Evolutionary conservation across 2,888 invertebrate genomes (phyloP).

Genomic region (Microctonus brassicae): DNA sequence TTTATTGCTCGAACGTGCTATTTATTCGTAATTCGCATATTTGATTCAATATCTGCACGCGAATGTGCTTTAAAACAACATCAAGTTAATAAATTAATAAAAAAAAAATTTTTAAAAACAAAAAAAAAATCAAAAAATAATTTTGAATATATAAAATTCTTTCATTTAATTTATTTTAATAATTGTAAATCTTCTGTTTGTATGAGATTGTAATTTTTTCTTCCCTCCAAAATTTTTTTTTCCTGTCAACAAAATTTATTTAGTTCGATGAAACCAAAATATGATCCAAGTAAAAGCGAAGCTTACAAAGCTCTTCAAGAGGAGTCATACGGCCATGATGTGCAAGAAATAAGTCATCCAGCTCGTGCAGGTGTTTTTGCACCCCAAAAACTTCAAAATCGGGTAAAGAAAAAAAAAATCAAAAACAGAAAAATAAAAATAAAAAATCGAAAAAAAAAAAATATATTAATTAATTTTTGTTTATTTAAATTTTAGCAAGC

Average conservation of each 20-base stretch:
- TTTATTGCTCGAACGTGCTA: conserved; percentile 19
- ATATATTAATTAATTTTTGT: background rate
- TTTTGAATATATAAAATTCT: background rate
- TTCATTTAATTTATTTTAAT: background rate
- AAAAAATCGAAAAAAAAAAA: no score
- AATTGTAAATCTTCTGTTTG: background rate
- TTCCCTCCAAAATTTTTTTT: background rate
- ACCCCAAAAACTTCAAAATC: conserved; percentile 72
- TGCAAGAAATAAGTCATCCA: conserved; percentile 80
- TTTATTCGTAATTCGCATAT: background rate
- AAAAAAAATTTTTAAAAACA: background rate
- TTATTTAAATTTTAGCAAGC: conserved; percentile 45
- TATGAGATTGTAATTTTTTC: background rate
- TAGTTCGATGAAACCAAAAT: conserved; percentile 69
- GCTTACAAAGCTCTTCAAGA: conserved; percentile 90
- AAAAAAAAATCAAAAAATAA: background rate
- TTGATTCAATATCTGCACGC: conserved; percentile 10
- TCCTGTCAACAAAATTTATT: conserved; percentile 51
- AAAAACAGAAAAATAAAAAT: background rate
- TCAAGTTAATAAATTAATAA: background rate
- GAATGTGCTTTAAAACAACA: conserved; percentile 3
- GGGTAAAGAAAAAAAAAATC: background rate
- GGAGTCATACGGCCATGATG: conserved; percentile 78
- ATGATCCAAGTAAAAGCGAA: conserved; percentile 91
- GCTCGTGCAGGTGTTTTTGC: conserved; percentile 84